phyloP scores from a whole-genome alignment of 2,113 vertebrate species.

The Australoheros scitulus region DNA sequence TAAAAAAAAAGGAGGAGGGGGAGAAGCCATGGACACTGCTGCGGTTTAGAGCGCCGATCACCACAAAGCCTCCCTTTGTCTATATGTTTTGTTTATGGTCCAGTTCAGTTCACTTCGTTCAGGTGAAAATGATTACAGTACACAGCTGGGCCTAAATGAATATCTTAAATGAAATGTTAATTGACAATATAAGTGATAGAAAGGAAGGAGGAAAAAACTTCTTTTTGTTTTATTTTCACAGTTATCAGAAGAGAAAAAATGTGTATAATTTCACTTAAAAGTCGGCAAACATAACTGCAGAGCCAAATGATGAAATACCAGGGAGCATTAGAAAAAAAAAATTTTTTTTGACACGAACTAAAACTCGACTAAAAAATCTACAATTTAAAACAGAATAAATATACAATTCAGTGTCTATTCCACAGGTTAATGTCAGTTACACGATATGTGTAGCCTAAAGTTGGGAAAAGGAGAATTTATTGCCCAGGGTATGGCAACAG shows the following conservation, averaged over 20 bases:
- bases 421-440: slow-evolving; percentile 50
- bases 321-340: slow-evolving; percentile 23
- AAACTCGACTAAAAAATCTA: slow-evolving; percentile 22
- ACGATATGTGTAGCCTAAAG: slow-evolving; percentile 26
- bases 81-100: background rate
- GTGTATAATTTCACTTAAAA: slow-evolving; percentile 42
- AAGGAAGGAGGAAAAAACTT: background rate
- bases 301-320: background rate
- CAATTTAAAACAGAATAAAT: slow-evolving; percentile 37
- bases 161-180: background rate
- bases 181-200: background rate
- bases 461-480: background rate
- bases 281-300: background rate
- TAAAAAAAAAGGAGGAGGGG: background rate
- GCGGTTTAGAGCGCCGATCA: background rate
- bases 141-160: background rate
- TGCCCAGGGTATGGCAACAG: slow-evolving; percentile 32
- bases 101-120: background rate
- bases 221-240: slow-evolving; percentile 64
- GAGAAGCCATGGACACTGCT: background rate
- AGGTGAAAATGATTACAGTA: background rate
- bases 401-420: slow-evolving; percentile 16
- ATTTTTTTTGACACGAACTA: background rate
- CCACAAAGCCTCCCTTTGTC: slow-evolving; percentile 27
- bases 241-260: slow-evolving; percentile 32